Conservation (phyloP, 1,140 invertebrate genomes). For the Calephelis virginiensis region DNA sequence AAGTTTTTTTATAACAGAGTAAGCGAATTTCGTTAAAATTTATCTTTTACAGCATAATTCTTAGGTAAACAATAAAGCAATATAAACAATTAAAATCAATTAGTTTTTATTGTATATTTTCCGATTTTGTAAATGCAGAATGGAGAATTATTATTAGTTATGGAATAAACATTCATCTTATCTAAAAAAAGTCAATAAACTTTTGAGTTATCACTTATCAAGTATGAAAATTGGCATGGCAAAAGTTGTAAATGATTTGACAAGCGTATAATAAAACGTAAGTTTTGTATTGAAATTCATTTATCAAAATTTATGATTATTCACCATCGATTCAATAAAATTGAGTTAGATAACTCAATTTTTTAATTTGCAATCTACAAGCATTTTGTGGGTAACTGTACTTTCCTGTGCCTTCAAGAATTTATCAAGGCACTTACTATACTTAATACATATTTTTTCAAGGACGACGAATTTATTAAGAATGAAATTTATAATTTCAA, state of each 20-base stretch:
- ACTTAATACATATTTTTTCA: too few species aligned
- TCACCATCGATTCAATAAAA: too few species aligned
- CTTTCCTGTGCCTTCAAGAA: constrained; percentile 5
- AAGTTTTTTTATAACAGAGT: constrained; percentile 21
- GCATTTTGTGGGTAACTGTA: background rate
- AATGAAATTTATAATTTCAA: too few species aligned
- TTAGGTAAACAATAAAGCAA: constrained; percentile 44
- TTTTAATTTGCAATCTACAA: background rate
- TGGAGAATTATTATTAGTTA: constrained; percentile 1
- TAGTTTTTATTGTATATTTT: constrained; percentile 22
- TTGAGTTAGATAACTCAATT: background rate
- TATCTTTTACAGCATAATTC: constrained; percentile 37
- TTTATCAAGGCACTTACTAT: background rate
- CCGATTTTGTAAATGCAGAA: background rate
- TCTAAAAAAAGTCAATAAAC: too few species aligned
- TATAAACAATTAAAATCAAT: constrained; percentile 31
- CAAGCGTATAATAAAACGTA: too few species aligned
- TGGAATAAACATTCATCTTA: background rate
- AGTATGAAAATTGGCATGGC: too few species aligned
- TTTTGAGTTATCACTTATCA: too few species aligned
- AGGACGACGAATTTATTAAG: too few species aligned
- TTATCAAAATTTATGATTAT: too few species aligned
- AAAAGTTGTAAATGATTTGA: too few species aligned
- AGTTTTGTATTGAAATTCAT: too few species aligned
- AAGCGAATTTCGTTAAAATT: constrained; percentile 33